A percentile compares a stretch with the other conserved stretches of the same genome.
Evolutionary conservation across 2,888 invertebrate species (phyloP).

Genomic region (Belgica antarctica): DNA sequence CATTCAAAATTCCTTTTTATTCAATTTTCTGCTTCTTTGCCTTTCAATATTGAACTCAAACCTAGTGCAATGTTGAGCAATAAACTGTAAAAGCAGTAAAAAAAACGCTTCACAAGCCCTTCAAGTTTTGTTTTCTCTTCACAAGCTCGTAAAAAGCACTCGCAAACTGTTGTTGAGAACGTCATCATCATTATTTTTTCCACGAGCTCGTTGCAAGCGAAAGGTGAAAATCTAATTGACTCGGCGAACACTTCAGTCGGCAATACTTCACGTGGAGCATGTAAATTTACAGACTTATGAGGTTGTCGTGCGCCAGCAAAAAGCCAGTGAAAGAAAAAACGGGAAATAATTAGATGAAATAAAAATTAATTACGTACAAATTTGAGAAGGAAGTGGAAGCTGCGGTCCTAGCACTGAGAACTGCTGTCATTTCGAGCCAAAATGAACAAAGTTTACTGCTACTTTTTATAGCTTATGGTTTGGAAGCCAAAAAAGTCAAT

Average conservation of each 20-base stretch:
- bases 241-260: too few relatives aligned
- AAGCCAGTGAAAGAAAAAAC: too few relatives aligned
- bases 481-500: background rate
- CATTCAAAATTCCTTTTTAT: background rate
- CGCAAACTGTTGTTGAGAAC: background rate
- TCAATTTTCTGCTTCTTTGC: background rate
- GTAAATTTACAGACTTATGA: background rate
- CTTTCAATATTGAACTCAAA: background rate
- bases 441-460: too few relatives aligned
- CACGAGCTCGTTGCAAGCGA: too few relatives aligned
- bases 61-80: background rate
- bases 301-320: background rate
- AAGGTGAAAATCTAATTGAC: too few relatives aligned
- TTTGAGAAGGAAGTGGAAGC: background rate
- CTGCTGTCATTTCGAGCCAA: too few relatives aligned
- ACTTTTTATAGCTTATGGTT: too few relatives aligned
- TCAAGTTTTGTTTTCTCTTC: background rate
- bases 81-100: background rate
- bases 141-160: background rate
- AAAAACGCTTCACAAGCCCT: background rate
- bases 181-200: background rate
- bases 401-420: too few relatives aligned
- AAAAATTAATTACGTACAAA: background rate
- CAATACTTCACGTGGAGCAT: too few relatives aligned
- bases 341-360: slow-evolving; percentile 8